Base-by-base conservation (phyloP, 2,888 invertebrate genomes). In the Pristionchus exspectatus region DNA sequence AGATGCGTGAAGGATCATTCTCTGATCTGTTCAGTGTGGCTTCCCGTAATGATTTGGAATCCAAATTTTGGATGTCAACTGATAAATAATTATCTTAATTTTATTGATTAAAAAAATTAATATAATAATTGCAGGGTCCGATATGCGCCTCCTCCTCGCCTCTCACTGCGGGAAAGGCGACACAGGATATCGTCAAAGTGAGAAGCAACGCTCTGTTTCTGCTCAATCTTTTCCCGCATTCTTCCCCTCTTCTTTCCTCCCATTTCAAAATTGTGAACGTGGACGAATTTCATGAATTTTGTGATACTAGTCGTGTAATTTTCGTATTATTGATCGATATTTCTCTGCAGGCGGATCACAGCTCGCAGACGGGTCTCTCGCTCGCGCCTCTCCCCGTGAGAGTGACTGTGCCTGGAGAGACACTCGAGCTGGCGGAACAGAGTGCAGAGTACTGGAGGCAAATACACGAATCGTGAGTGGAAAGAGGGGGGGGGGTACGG, bases 401-500 rank as follows among this genome's bases (percentile, higher is more conserved):
- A 27, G 33, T 27, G 24, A 1, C 21, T 0, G 30, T 86, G 14
- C 30, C 30, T 2, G 86, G 24, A 0, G 24, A 33, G n/a, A 27
- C 24, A 7, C 27, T 72, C 33, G 33, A 69, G 27, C 72, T 74
- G 54, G 74, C 21, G 30, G 74, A 87, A 30, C 87, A 30, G 30
- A 74, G 54, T n/a, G 87, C 72, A 5, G 87, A 87, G 54, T 87
- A 87, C 74, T 87, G 66, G 38, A 44, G 87, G 27, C 72, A 69
- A 33, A 3, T 87, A 2, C 87, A 87, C 33, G 87, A 87, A 16
- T n/a, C 24, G 87, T 87, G 16, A 44, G 77, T 77, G 12, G 69
- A n/a, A 24, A 1, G n/a, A n/a, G n/a, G n/a, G n/a, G n/a, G 27
- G 27, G 69, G 69, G 27, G 5, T 69, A 69, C 69, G 69, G 69